Percentiles rank a stretch among this genome's conserved stretches.
Evolutionary conservation across 2,113 vertebrate genomes (phyloP).

Genomic region (Clarias magur): DNA sequence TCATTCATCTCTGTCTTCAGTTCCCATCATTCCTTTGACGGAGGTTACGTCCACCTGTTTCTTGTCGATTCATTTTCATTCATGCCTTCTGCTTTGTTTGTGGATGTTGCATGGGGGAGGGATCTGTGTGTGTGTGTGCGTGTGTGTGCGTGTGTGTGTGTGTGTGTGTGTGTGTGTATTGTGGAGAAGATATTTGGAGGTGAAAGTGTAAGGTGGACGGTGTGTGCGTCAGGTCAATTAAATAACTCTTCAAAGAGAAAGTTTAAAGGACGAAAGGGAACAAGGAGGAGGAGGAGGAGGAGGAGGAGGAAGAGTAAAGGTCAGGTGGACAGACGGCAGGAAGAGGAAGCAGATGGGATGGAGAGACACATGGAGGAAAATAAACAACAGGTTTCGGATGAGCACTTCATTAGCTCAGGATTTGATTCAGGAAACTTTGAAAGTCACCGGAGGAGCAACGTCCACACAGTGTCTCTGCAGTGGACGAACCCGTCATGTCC

Average conservation of each 20-base stretch:
- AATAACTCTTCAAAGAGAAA: slow-evolving; percentile 15
- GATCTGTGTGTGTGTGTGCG: slow-evolving; percentile 45
- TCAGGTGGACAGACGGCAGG: slow-evolving; percentile 30
- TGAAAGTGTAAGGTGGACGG: slow-evolving; percentile 17
- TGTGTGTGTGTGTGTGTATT: slow-evolving; percentile 37
- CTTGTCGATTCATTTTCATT: slow-evolving; percentile 58
- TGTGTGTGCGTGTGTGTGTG: slow-evolving; percentile 33
- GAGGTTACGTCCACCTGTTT: slow-evolving; percentile 23
- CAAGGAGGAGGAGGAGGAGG: not conserved
- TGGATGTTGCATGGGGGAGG: slow-evolving; percentile 51
- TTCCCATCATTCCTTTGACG: not conserved
- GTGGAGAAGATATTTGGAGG: slow-evolving; percentile 35
- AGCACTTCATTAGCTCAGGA: slow-evolving; percentile 7
- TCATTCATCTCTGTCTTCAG: not conserved
- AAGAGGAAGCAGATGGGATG: slow-evolving; percentile 44
- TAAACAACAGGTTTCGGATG: slow-evolving; percentile 38
- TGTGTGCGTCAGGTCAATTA: slow-evolving; percentile 51
- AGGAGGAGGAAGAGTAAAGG: slow-evolving; percentile 12
- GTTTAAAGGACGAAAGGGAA: slow-evolving; percentile 26
- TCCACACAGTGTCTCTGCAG: not conserved
- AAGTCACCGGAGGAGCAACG: not conserved
- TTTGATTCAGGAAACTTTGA: slow-evolving; percentile 20
- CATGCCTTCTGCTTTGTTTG: slow-evolving; percentile 70
- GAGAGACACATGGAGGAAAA: slow-evolving; percentile 35
- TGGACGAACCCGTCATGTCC: not conserved